Evolutionary conservation across 2,888 invertebrate species (phyloP).

Genomic region (Incurvaria masculella): DNA sequence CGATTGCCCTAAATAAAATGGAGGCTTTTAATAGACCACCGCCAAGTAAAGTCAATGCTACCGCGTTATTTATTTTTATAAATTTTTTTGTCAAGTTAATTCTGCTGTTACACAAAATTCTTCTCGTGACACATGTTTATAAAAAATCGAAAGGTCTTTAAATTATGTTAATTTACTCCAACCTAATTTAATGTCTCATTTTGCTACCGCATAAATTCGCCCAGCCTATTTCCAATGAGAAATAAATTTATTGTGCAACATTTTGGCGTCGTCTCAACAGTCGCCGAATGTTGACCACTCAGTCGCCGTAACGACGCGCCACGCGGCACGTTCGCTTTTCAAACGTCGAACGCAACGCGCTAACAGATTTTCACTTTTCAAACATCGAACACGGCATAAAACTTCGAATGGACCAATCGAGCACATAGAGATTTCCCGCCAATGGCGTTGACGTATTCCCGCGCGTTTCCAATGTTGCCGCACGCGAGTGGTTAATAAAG

Average conservation of each 20-base stretch:
- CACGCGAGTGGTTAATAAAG: neutral
- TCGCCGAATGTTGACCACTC: slow-evolving; percentile 11
- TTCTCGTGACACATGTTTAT: too few species aligned
- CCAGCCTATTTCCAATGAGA: slow-evolving; percentile 54
- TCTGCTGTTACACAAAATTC: too few species aligned
- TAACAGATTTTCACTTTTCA: neutral
- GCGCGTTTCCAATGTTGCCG: neutral
- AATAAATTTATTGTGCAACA: slow-evolving; percentile 54
- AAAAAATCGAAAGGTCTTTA: too few species aligned
- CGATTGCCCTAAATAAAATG: too few species aligned
- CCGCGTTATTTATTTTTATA: too few species aligned
- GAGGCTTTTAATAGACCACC: too few species aligned
- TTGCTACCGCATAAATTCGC: neutral
- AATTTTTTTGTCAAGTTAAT: too few species aligned
- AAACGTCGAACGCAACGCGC: too few species aligned
- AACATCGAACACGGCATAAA: neutral
- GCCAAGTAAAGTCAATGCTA: too few species aligned
- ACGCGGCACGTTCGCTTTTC: neutral
- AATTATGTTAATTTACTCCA: too few species aligned
- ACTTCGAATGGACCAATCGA: neutral
- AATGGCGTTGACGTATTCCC: neutral
- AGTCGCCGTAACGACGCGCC: neutral
- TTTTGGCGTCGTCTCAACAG: slow-evolving; percentile 41
- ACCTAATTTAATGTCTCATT: too few species aligned
- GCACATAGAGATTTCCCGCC: neutral